Base-by-base conservation (phyloP, 2,113 vertebrate species). In the Apus apus region DNA sequence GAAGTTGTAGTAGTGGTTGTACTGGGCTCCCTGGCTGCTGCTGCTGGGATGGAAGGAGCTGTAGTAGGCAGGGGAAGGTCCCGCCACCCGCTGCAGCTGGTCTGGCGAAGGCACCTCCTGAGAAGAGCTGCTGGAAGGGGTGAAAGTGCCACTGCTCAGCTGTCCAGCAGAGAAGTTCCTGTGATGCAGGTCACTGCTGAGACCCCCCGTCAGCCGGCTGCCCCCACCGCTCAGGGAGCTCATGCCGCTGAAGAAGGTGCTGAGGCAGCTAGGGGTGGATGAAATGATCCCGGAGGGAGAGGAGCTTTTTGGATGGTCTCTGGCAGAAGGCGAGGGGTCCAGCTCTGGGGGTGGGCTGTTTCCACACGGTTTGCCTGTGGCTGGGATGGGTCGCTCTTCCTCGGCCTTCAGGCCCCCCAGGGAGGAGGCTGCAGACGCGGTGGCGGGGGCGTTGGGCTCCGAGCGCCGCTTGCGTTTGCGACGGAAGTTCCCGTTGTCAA, bases 401-500 rank as follows among this genome's bases (percentile, higher is more conserved):
- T 99, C 99, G 0, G 97, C 75, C 86, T 99, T 99, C 6, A 97
- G 91, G 57, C 70, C 95, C 71, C 95, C 97, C 23, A 96, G 85
- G 6, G 97, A 87, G 23, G 97, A 90, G 73, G 94, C 80, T 0
- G 70, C 14, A 0, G 97, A 53, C 1, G 95, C 60, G 0, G 97
- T 96, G 0, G 97, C 46, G 2, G 97, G 89, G 30, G 89, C 22
- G 18, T 90, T 98, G 43, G 98, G 96, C 78, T 99, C 99, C 0
- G 99, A 98, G 34, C 99, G 98, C 29, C 99, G 98, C 96, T 99
- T 99, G 79, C 99, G 98, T 85, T 99, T 99, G 94, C 99, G 96
- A 10, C 99, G 99, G 96, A 99, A 99, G 92, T 99, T 99, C 21
- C 99, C 99, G 0, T 99, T 99, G 95, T 99, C 99, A 77, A 99